Evolutionary conservation across 2,888 invertebrate genomes (phyloP).

Genomic region (Lasiommata megera): DNA sequence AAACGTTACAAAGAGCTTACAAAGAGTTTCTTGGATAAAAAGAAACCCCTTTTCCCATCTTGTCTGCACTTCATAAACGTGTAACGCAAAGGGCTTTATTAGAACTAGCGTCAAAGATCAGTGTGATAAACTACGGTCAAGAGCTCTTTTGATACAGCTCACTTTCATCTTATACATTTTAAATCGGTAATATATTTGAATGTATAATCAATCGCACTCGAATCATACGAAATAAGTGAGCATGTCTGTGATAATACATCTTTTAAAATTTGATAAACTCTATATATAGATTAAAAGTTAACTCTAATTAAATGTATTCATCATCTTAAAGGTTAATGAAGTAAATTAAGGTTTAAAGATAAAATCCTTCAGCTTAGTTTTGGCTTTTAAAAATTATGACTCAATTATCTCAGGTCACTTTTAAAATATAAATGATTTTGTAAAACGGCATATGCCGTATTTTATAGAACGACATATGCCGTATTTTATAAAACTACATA

Average conservation of each 20-base stretch:
- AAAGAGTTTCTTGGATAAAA: conserved; percentile 30
- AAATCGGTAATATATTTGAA: not conserved
- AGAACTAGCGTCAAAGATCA: conserved; percentile 27
- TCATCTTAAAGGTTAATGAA: too few relatives aligned
- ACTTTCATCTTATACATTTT: conserved; percentile 5
- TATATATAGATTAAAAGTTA: too few relatives aligned
- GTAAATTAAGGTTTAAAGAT: not conserved
- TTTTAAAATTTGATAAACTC: too few relatives aligned
- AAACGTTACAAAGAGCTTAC: conserved; percentile 35
- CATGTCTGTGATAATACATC: too few relatives aligned
- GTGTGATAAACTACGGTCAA: conserved; percentile 16
- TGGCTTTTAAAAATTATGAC: not conserved
- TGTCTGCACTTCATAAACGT: conserved; percentile 28
- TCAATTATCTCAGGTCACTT: not conserved
- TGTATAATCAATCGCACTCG: not conserved
- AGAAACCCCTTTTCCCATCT: conserved; percentile 28
- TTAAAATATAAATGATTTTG: not conserved
- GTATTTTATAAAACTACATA: too few relatives aligned
- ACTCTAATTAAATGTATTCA: not conserved
- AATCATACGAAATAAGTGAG: too few relatives aligned
- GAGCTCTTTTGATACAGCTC: conserved; percentile 13
- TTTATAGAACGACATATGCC: too few relatives aligned
- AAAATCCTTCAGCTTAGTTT: not conserved
- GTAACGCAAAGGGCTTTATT: conserved; percentile 30
- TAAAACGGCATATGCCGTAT: not conserved